A percentile compares a stretch with the other conserved stretches of the same genome.
Evolutionary conservation across 2,113 vertebrate species (phyloP).

Genomic region (Upupa epops): DNA sequence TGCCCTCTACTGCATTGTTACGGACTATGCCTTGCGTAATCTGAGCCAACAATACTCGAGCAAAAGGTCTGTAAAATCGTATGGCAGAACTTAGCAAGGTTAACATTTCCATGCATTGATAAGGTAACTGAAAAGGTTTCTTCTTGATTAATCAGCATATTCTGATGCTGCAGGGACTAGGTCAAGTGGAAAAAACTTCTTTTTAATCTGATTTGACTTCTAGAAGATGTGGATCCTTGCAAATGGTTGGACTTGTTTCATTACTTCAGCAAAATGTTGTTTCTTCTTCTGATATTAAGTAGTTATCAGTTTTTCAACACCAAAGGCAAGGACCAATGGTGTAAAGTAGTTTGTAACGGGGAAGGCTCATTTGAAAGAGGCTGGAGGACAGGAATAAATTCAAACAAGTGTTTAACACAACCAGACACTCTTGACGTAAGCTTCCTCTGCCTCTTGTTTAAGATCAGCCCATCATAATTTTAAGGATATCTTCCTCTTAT

Average conservation of each 20-base stretch:
- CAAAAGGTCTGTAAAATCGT: neutral
- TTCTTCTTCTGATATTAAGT: neutral
- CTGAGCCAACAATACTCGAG: neutral
- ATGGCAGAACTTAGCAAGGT: neutral
- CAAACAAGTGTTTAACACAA: too few relatives aligned
- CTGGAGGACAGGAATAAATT: too few relatives aligned
- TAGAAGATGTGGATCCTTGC: neutral
- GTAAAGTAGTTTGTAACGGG: too few relatives aligned
- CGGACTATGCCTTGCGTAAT: neutral
- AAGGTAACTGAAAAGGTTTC: neutral
- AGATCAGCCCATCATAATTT: neutral
- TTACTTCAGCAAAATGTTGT: neutral
- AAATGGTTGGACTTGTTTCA: neutral
- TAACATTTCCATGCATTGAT: neutral
- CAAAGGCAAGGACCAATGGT: too few relatives aligned
- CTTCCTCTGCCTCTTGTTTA: too few relatives aligned
- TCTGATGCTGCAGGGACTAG: neutral
- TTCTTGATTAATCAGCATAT: neutral
- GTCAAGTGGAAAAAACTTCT: neutral
- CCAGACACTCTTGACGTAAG: too few relatives aligned
- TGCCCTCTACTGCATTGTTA: conserved; percentile 60
- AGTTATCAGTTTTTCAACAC: too few relatives aligned
- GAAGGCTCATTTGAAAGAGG: too few relatives aligned
- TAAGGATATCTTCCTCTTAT: neutral
- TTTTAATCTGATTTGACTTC: neutral